Percentiles rank a stretch among this genome's conserved stretches.
Evolutionary conservation across 1,140 invertebrate genomes (phyloP).

Genomic region (Delia radicum): DNA sequence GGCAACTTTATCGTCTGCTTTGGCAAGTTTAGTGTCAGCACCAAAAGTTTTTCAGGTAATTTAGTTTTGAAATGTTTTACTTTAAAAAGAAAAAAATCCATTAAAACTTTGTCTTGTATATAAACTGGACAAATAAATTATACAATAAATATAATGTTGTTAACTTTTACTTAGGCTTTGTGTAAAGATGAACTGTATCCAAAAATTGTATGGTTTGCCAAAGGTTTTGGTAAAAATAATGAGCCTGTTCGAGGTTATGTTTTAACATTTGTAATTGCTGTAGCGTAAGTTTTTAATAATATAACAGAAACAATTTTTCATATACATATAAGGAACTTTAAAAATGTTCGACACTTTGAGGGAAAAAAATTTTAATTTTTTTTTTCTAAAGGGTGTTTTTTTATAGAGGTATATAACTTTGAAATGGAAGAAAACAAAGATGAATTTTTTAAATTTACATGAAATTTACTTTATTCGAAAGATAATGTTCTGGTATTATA

Average conservation of each 20-base stretch:
- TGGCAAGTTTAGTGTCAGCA: conserved; percentile 93
- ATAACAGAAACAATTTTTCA: neutral
- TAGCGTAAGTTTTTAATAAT: conserved; percentile 67
- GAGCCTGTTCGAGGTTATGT: conserved; percentile 92
- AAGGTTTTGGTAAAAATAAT: conserved; percentile 86
- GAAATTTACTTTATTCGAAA: too few relatives aligned
- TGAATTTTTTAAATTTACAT: too few relatives aligned
- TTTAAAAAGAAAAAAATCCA: neutral
- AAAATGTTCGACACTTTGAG: too few relatives aligned
- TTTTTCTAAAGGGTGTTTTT: too few relatives aligned
- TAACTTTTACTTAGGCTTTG: conserved; percentile 64
- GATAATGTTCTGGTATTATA: too few relatives aligned
- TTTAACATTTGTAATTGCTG: conserved; percentile 86
- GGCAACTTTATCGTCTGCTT: conserved; percentile 91
- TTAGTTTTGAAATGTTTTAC: too few relatives aligned
- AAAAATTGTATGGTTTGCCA: conserved; percentile 86
- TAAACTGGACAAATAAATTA: neutral
- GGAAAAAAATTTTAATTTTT: too few relatives aligned
- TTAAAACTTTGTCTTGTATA: neutral
- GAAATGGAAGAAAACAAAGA: too few relatives aligned
- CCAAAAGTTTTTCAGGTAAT: conserved; percentile 85
- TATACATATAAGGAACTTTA: too few relatives aligned
- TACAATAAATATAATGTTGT: neutral
- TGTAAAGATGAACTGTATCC: conserved; percentile 96
- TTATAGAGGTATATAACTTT: too few relatives aligned